Evolutionary conservation across 2,888 invertebrate genomes (phyloP).

Genomic region (Drymonia ruficornis): DNA sequence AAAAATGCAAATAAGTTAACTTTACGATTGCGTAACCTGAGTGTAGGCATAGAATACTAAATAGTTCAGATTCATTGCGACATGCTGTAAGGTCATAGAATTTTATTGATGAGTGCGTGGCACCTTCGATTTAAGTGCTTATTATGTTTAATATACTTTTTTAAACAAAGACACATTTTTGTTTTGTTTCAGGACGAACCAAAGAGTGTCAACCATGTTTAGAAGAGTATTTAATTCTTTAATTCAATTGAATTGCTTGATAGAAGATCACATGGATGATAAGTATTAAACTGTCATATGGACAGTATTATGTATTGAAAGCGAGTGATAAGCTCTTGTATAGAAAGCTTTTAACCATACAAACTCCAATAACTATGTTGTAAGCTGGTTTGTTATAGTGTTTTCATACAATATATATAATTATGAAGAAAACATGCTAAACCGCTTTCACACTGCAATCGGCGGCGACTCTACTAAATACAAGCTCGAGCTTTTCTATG

Average conservation of each 20-base stretch:
- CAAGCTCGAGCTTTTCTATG: conserved; percentile 15
- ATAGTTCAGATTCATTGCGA: conserved; percentile 31
- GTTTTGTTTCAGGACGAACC: too few relatives aligned
- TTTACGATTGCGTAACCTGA: conserved; percentile 25
- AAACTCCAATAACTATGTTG: neutral
- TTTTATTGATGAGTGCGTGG: conserved; percentile 25
- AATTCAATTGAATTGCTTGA: neutral
- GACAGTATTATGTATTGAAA: too few relatives aligned
- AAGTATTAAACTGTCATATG: too few relatives aligned
- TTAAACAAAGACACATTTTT: too few relatives aligned
- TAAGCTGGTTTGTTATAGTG: neutral
- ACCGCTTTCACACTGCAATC: conserved; percentile 32
- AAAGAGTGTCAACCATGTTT: too few relatives aligned
- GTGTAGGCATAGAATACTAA: conserved; percentile 25
- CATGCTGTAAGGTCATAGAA: conserved; percentile 35
- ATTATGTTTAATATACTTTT: neutral
- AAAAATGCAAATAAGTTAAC: conserved; percentile 41
- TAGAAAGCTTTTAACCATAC: neutral
- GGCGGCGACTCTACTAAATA: conserved; percentile 19
- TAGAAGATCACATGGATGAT: neutral
- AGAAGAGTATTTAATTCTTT: too few relatives aligned
- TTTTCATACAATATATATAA: conserved; percentile 25
- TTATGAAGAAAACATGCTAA: conserved; percentile 30
- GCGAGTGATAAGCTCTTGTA: neutral
- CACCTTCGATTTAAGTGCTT: neutral